Evolutionary conservation across 2,113 vertebrate genomes (phyloP), one percentile per base, ranked within the genome.

Genomic region (Alouatta palliata): DNA sequence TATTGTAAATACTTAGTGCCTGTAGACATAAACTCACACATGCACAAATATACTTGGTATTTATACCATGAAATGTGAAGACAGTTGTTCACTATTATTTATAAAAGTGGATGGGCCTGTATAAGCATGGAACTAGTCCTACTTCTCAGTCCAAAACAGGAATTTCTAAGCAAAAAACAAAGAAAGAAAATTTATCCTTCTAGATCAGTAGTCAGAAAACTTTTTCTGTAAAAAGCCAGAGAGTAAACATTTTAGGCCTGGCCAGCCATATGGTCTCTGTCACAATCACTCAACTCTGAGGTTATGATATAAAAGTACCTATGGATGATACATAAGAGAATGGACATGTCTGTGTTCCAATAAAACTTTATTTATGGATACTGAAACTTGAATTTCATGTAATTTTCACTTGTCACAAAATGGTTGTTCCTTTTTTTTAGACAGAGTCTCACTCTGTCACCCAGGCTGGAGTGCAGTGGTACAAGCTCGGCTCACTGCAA

Each of bases 341-440:
- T 23, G 35, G 17, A 17, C 2, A 20, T 95, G 91, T 56, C 84
- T 92, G 13, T 52, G 27, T 86, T 73, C 77, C 95, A 94, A 75
- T 96, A 82, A 95, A 88, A 77, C 32, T 96, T 90, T 92, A 96
- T 56, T 95, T 83, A 49, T 49, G 23, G 77, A 45, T 32, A 68
- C 37, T 90, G 32, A 25, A 61, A 79, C 81, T 81, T 84, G 56
- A 97, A 94, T 88, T 81, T 81, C 54, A 77, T 91, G 49, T 17
- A 35, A 82, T 87, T 94, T 91, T 92, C 25, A 68, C n/a, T 88
- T 87, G 40, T 91, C 82, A 89, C 56, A 25, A 96, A 95, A 66
- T 64, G 79, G 52, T 3, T 35, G 37, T 86, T 87, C 32, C n/a
- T 76, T 49, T 81, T 81, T 81, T 37, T 9, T 27, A 30, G 12